Evolutionary conservation across 2,113 vertebrate species (phyloP), one percentile per base, ranked within the genome.

Genomic region (Psophia crepitans): DNA sequence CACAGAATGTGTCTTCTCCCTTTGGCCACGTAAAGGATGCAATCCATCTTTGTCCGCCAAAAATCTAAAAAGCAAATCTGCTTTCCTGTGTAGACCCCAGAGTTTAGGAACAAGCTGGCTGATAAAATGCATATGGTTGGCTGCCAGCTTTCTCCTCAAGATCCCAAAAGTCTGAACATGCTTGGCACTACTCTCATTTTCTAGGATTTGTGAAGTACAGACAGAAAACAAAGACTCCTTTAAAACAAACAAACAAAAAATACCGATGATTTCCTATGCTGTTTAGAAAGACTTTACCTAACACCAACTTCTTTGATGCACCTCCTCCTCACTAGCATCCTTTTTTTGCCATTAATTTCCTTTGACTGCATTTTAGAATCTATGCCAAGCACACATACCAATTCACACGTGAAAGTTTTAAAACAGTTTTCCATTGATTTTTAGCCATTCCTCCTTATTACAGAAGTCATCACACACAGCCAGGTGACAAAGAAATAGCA

Each of bases 361-460:
- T 91, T 78, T 82, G 60, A 61, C 71, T 30, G 11, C 21, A 39
- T 86, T 93, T 84, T 60, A 86, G 70, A 91, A 60, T 68, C 60
- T 95, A 57, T 87, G 88, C 83, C 90, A 78, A 93, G 89, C 88
- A 93, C 92, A 93, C 49, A 53, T 13, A 91, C 65, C 83, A 73
- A 61, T 73, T 89, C 61, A 84, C 3, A 51, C 4, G 5, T 91
- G 82, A 54, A 93, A 89, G 79, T 91, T 95, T 93, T 92, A 89
- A 92, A 97, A 76, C 33, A 69, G 80, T 41, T 76, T 95, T 89
- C 23, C 73, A 92, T 97, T 89, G 94, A 95, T 97, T 97, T 95
- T 92, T 92, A 96, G 90, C 73, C 49, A 71, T 95, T 93, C 16
- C 48, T 94, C 61, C 80, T 92, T 87, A 96, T 84, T 95, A 75